These are phyloP conservation scores for Nansenia antarctica DNA, from an alignment of 2,113 vertebrate species.

Conservation along the genomic window DNA sequence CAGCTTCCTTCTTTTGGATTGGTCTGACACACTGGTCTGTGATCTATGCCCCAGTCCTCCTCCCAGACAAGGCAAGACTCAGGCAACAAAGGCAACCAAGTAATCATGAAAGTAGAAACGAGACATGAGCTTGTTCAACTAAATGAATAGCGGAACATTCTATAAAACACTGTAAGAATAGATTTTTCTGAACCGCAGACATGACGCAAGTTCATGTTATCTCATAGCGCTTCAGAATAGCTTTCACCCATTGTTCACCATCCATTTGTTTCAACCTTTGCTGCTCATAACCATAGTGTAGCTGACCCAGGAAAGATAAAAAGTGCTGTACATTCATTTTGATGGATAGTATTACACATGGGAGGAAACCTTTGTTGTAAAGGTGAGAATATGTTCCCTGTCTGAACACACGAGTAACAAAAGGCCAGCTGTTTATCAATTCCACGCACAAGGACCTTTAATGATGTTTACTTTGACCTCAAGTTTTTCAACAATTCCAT, in stretches of 20 bases:
- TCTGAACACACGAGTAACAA: neutral
- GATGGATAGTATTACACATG: neutral
- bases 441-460: no score
- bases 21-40: neutral
- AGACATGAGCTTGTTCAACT: neutral
- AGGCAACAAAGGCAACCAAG: neutral
- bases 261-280: neutral
- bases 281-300: neutral
- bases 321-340: neutral
- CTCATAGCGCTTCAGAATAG: neutral
- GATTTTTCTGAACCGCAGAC: neutral
- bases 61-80: neutral
- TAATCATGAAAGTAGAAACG: slow-evolving; percentile 3
- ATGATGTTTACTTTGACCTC: no score
- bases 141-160: neutral
- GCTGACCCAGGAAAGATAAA: neutral
- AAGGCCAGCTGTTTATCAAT: neutral
- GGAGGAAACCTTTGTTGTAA: neutral
- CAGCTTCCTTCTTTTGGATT: neutral
- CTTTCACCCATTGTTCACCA: neutral
- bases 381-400: neutral
- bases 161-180: neutral
- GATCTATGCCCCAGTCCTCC: no score
- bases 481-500: no score
- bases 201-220: neutral